phyloP scores from a whole-genome alignment of 2,797 vertebrate species.

The Erpetoichthys calabaricus region DNA sequence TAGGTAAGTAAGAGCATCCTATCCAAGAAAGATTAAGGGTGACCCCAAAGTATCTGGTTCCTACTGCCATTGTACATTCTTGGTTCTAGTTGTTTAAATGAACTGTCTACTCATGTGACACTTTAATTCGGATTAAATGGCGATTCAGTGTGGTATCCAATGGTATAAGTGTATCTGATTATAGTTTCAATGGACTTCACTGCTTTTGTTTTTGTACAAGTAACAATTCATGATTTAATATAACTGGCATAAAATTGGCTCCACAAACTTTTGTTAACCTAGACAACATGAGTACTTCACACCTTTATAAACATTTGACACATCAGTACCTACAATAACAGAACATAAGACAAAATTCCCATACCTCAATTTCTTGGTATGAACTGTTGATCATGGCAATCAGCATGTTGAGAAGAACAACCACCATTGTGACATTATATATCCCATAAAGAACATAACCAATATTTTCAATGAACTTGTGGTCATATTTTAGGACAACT shows the following conservation, averaged over 20 bases:
- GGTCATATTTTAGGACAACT: conserved; percentile 86
- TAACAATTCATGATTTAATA: too few relatives aligned
- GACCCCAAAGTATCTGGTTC: too few relatives aligned
- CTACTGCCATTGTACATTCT: too few relatives aligned
- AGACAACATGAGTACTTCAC: background rate
- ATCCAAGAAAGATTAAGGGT: too few relatives aligned
- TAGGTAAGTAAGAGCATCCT: too few relatives aligned
- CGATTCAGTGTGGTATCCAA: too few relatives aligned
- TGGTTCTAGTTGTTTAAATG: too few relatives aligned
- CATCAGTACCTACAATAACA: background rate
- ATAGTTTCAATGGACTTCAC: too few relatives aligned
- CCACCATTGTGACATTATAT: conserved; percentile 97
- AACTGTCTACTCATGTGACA: too few relatives aligned
- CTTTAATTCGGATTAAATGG: too few relatives aligned
- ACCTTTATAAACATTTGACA: background rate
- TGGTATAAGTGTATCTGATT: too few relatives aligned
- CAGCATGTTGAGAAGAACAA: conserved; percentile 94
- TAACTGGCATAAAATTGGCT: background rate
- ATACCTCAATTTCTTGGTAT: conserved; percentile 94
- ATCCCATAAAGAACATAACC: conserved; percentile 94
- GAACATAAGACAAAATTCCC: background rate
- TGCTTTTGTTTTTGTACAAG: too few relatives aligned
- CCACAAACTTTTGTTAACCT: background rate
- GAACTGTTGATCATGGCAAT: conserved; percentile 99
- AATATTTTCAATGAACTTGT: conserved; percentile 69